These are phyloP conservation scores for Formica selysi DNA, from an alignment of 1,140 invertebrate genomes.

Conservation along the genomic window DNA sequence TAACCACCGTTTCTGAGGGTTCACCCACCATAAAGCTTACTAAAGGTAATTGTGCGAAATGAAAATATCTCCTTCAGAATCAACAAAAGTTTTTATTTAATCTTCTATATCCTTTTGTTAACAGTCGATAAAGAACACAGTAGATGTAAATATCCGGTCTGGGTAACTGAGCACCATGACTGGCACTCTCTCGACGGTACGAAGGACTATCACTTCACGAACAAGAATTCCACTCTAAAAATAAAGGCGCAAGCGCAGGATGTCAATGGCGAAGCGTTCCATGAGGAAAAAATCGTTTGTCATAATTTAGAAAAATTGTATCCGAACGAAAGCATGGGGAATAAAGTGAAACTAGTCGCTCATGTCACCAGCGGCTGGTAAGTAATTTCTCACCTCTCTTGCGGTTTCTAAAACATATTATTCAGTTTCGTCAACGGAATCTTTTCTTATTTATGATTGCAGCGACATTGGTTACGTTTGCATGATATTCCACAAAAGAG, in stretches of 20 bases:
- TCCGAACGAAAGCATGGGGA: slow-evolving; percentile 75
- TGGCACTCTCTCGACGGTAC: slow-evolving; percentile 88
- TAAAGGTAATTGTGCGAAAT: slow-evolving; percentile 84
- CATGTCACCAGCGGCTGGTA: slow-evolving; percentile 88
- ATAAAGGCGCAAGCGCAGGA: slow-evolving; percentile 72
- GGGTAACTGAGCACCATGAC: slow-evolving; percentile 87
- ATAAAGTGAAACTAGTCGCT: slow-evolving; percentile 85
- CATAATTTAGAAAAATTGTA: slow-evolving; percentile 82
- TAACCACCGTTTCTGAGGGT: slow-evolving; percentile 88
- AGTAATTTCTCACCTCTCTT: slow-evolving; percentile 63
- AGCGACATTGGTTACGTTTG: slow-evolving; percentile 89
- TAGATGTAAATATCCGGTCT: slow-evolving; percentile 87
- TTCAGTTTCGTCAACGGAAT: background rate
- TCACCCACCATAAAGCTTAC: slow-evolving; percentile 87
- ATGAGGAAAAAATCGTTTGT: slow-evolving; percentile 85
- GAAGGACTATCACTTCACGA: slow-evolving; percentile 87
- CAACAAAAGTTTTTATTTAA: slow-evolving; percentile 7
- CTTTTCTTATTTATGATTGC: slow-evolving; percentile 77
- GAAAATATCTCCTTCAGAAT: background rate
- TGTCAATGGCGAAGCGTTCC: slow-evolving; percentile 73
- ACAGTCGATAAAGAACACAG: slow-evolving; percentile 84
- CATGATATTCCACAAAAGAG: slow-evolving; percentile 88
- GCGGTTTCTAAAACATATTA: background rate
- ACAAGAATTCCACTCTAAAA: slow-evolving; percentile 87
- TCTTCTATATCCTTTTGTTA: background rate